These are phyloP conservation scores for Acronicta psi DNA, from an alignment of 2,888 invertebrate species.

Conservation along the genomic window DNA sequence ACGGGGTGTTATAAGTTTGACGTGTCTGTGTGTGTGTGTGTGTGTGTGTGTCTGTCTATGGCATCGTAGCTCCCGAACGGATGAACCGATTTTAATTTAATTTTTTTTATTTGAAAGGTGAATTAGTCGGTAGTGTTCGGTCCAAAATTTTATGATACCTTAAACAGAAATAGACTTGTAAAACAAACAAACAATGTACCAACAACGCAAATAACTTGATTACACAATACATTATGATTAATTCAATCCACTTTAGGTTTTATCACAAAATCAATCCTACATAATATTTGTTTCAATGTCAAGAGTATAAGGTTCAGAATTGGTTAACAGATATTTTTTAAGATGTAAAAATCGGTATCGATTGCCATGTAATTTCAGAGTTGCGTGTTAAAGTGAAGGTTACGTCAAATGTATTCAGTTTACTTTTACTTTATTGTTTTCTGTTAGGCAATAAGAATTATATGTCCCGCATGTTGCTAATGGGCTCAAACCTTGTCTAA, in stretches of 20 bases:
- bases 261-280: not conserved
- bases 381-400: constrained; percentile 56
- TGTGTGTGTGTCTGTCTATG: too few species aligned
- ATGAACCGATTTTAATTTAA: too few species aligned
- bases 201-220: not conserved
- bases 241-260: constrained; percentile 7
- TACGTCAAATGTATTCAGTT: constrained; percentile 29
- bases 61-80: too few species aligned
- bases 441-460: too few species aligned
- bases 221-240: constrained; percentile 16
- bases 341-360: constrained; percentile 45
- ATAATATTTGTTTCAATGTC: constrained; percentile 6
- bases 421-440: too few species aligned
- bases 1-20: too few species aligned
- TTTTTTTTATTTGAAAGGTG: too few species aligned
- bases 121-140: too few species aligned
- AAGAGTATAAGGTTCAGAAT: constrained; percentile 25
- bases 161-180: not conserved
- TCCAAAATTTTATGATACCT: too few species aligned
- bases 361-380: constrained; percentile 52
- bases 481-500: too few species aligned
- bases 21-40: too few species aligned
- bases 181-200: not conserved
- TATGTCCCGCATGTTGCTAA: too few species aligned
- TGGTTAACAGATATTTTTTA: constrained; percentile 27